phyloP scores from a whole-genome alignment of 2,888 invertebrate genomes.

The Palloptera scutellata region DNA sequence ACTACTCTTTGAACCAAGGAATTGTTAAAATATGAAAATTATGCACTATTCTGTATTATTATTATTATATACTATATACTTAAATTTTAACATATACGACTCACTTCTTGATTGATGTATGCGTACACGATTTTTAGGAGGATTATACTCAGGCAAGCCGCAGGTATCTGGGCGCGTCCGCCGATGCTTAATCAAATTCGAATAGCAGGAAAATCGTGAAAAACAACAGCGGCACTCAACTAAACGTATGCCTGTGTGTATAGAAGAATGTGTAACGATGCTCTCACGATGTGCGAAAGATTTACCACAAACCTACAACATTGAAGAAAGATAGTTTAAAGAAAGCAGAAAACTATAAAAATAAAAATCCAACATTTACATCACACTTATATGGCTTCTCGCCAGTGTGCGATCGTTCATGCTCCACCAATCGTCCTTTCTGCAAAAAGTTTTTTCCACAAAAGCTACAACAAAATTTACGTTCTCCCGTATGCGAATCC shows the following conservation, averaged over 20 bases:
- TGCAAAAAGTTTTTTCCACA: slow-evolving; percentile 57
- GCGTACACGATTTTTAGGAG: slow-evolving; percentile 47
- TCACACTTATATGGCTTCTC: slow-evolving; percentile 58
- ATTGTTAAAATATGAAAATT: too few relatives aligned
- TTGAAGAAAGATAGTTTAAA: background rate
- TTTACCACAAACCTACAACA: slow-evolving; percentile 59
- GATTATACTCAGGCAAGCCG: slow-evolving; percentile 56
- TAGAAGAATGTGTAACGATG: slow-evolving; percentile 64
- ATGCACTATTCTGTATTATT: too few relatives aligned
- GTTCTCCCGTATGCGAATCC: slow-evolving; percentile 53
- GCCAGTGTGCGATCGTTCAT: slow-evolving; percentile 57
- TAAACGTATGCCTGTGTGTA: slow-evolving; percentile 62
- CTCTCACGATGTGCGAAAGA: slow-evolving; percentile 65
- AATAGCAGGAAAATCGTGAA: slow-evolving; percentile 65
- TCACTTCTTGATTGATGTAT: slow-evolving; percentile 48
- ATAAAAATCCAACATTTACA: slow-evolving; percentile 43
- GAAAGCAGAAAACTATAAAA: too few relatives aligned
- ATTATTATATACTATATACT: too few relatives aligned
- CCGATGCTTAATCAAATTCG: slow-evolving; percentile 66
- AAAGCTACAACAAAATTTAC: slow-evolving; percentile 56
- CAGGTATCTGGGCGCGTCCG: slow-evolving; percentile 64
- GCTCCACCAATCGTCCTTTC: slow-evolving; percentile 53
- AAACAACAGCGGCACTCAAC: slow-evolving; percentile 65
- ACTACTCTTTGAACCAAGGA: too few relatives aligned
- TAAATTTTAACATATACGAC: background rate